Percentiles rank a stretch among this genome's conserved stretches.
phyloP scores from a whole-genome alignment of 1,140 invertebrate species.

The Reticulitermes speratus region DNA sequence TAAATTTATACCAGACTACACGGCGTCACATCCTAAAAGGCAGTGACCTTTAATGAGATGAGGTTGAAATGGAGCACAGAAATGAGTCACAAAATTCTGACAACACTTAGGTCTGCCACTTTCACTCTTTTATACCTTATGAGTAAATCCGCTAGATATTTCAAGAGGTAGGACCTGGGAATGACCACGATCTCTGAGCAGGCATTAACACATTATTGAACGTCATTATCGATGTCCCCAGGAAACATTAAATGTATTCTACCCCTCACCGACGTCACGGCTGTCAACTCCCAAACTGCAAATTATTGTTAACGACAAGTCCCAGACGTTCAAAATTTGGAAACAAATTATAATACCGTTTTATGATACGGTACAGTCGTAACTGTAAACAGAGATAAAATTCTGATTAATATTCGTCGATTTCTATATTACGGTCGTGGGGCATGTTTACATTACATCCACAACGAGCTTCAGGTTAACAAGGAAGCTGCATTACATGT shows the following conservation, averaged over 20 bases:
- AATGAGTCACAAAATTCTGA: too few relatives aligned
- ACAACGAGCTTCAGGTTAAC: too few relatives aligned
- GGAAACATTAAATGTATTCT: neutral
- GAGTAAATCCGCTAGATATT: neutral
- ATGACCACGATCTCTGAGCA: neutral
- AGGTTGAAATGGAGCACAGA: too few relatives aligned
- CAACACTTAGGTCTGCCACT: too few relatives aligned
- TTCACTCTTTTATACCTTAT: neutral
- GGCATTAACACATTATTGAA: neutral
- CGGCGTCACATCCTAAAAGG: too few relatives aligned
- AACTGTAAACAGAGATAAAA: neutral
- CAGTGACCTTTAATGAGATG: too few relatives aligned
- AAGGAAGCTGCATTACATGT: too few relatives aligned
- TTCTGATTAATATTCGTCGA: neutral
- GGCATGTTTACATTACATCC: neutral
- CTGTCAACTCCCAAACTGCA: neutral
- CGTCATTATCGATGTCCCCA: neutral
- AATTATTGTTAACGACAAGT: neutral
- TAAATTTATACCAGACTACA: too few relatives aligned
- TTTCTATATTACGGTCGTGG: neutral
- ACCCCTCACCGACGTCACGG: neutral
- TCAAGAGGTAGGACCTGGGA: neutral
- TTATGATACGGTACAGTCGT: neutral
- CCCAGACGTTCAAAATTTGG: neutral
- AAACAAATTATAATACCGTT: neutral